Evolutionary conservation across 2,797 vertebrate species (phyloP).

Genomic region (Danionella dracula): DNA sequence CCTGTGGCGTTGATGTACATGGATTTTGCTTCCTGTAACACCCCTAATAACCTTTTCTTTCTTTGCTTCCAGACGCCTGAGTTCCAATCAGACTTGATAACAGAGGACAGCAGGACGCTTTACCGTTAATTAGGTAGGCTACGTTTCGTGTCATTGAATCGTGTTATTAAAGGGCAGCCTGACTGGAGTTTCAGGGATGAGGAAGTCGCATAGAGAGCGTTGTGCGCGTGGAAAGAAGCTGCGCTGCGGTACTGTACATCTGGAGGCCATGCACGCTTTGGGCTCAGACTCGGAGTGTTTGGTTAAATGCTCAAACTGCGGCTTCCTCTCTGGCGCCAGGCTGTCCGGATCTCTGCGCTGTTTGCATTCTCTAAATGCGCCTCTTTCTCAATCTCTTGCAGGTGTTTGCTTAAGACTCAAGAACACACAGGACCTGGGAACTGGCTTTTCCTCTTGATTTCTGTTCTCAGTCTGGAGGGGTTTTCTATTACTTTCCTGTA

Average conservation of each 20-base stretch:
- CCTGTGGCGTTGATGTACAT: not conserved
- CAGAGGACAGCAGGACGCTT: constrained; percentile 93
- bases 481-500: constrained; percentile 47
- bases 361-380: constrained; percentile 90
- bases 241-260: constrained; percentile 65
- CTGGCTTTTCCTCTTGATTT: constrained; percentile 54
- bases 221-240: constrained; percentile 72
- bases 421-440: constrained; percentile 72
- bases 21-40: no score
- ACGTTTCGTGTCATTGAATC: constrained; percentile 27
- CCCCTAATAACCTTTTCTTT: constrained; percentile 38
- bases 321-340: constrained; percentile 97
- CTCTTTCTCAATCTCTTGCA: constrained; percentile 95
- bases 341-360: constrained; percentile 93
- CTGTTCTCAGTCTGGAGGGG: constrained; percentile 68
- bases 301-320: constrained; percentile 95
- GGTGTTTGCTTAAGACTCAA: constrained; percentile 85
- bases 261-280: constrained; percentile 81
- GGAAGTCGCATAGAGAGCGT: not conserved
- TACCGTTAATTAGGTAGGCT: constrained; percentile 87
- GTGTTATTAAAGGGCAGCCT: not conserved
- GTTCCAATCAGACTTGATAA: constrained; percentile 89
- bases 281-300: constrained; percentile 89
- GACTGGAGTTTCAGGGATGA: not conserved
- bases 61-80: constrained; percentile 82